These are phyloP conservation scores for Euschistus heros DNA, from an alignment of 1,140 invertebrate genomes.

Conservation along the genomic window DNA sequence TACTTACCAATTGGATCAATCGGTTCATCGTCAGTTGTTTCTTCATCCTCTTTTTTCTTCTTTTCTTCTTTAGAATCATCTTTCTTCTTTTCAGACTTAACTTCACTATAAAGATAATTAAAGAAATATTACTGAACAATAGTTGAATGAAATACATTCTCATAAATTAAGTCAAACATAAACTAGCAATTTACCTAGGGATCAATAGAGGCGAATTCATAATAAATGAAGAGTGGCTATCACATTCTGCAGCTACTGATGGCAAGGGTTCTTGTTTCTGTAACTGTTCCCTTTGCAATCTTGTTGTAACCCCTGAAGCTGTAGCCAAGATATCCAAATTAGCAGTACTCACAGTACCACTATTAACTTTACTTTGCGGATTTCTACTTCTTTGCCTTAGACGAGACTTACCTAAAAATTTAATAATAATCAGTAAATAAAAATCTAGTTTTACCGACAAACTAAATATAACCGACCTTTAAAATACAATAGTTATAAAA, in stretches of 20 bases:
- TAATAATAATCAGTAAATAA: slow-evolving; percentile 4
- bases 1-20: slow-evolving; percentile 21
- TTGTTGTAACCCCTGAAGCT: slow-evolving; percentile 50
- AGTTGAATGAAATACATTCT: no score
- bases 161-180: background rate
- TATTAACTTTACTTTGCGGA: slow-evolving; percentile 37
- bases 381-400: slow-evolving; percentile 29
- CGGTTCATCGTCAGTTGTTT: slow-evolving; percentile 31
- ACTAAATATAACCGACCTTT: no score
- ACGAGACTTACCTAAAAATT: slow-evolving; percentile 36
- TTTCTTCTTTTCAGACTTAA: slow-evolving; percentile 31
- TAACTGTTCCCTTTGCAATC: slow-evolving; percentile 65
- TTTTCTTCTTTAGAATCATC: slow-evolving; percentile 33
- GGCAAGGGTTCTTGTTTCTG: slow-evolving; percentile 40
- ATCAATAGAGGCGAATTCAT: background rate
- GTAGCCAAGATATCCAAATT: slow-evolving; percentile 27
- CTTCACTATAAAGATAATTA: slow-evolving; percentile 30
- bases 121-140: background rate
- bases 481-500: no score
- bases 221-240: background rate
- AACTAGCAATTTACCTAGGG: background rate
- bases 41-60: slow-evolving; percentile 32
- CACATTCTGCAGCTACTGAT: slow-evolving; percentile 8
- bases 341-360: slow-evolving; percentile 16
- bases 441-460: background rate